phyloP scores from a whole-genome alignment of 2,113 vertebrate species.

The Rhinolophus ferrumequinum region DNA sequence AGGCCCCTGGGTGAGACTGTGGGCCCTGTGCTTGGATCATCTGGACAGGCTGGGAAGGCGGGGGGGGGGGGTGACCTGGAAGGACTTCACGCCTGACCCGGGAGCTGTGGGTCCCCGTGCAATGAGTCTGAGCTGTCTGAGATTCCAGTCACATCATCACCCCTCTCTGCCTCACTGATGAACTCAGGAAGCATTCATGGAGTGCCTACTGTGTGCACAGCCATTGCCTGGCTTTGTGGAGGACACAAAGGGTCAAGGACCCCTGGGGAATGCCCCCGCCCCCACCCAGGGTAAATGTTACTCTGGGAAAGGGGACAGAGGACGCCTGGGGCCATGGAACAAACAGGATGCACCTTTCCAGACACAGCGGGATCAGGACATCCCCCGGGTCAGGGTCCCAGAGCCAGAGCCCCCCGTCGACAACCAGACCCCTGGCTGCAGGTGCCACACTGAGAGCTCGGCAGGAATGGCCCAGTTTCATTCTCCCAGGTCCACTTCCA shows the following conservation, averaged over 20 bases:
- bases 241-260: not conserved
- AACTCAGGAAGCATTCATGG: rapidly evolving
- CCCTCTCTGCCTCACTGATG: too few relatives aligned
- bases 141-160: rapidly evolving
- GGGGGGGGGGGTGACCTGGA: too few relatives aligned
- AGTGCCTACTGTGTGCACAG: not conserved
- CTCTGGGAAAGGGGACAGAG: not conserved
- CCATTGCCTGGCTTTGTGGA: rapidly evolving
- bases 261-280: rapidly evolving
- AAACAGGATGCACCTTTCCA: rapidly evolving
- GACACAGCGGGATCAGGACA: not conserved
- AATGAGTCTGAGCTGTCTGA: rapidly evolving
- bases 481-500: not conserved
- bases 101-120: rapidly evolving
- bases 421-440: not conserved
- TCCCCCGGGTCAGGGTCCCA: not conserved
- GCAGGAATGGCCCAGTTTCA: rapidly evolving
- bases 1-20: rapidly evolving
- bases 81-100: too few relatives aligned
- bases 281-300: not conserved
- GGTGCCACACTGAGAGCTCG: rapidly evolving
- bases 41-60: not conserved
- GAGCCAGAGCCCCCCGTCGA: rapidly evolving
- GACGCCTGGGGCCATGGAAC: rapidly evolving
- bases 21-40: not conserved